These are phyloP conservation scores for Karalla daura DNA, from an alignment of 2,797 vertebrate species.

Conservation along the genomic window DNA sequence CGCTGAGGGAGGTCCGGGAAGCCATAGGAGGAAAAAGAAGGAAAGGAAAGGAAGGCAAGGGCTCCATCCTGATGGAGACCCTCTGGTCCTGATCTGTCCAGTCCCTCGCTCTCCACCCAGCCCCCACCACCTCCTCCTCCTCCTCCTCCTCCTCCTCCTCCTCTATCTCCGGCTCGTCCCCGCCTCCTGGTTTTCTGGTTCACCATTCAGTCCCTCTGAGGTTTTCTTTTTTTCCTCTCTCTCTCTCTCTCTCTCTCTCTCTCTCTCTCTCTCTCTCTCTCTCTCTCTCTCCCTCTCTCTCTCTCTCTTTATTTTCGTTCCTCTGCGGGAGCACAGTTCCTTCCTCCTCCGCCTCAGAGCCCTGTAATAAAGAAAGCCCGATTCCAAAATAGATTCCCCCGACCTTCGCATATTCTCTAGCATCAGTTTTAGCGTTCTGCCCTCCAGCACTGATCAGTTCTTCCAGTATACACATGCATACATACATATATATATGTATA, in stretches of 20 bases:
- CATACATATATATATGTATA: conserved; percentile 9
- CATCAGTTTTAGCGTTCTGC: conserved; percentile 59
- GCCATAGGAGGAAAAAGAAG: conserved; percentile 25
- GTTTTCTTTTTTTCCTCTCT: no score
- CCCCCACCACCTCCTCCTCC: conserved; percentile 34
- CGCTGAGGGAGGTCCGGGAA: conserved; percentile 13
- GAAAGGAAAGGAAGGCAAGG: no score
- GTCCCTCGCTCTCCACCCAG: conserved; percentile 39
- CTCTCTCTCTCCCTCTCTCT: conserved; percentile 73
- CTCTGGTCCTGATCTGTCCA: conserved; percentile 12
- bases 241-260: conserved; percentile 72
- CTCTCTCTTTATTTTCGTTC: conserved; percentile 73
- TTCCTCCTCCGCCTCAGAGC: conserved; percentile 71
- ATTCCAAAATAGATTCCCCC: conserved; percentile 72
- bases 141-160: conserved; percentile 19
- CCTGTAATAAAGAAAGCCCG: conserved; percentile 81
- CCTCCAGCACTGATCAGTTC: conserved; percentile 51
- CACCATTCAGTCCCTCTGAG: conserved; percentile 67
- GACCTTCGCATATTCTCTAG: conserved; percentile 69
- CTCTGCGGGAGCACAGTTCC: conserved; percentile 69
- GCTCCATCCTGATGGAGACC: no score
- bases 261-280: conserved; percentile 73
- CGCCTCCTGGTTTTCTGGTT: no score
- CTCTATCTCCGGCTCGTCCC: conserved; percentile 47
- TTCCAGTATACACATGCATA: conserved; percentile 14